Conservation (phyloP, 2,888 invertebrate species). For the Eubasilissa splendida region DNA sequence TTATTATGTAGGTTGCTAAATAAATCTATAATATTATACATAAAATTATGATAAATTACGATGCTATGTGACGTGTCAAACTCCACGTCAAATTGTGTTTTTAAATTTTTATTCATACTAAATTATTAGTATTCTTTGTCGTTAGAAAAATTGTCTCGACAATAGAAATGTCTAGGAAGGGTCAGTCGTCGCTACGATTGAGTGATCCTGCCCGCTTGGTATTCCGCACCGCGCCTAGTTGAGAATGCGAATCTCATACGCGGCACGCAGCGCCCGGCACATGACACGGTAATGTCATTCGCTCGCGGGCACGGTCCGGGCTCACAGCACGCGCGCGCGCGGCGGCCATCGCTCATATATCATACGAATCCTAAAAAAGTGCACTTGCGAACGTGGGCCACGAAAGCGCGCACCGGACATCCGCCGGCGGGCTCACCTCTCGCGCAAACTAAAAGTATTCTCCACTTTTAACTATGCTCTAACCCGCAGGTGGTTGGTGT, state of each 20-base stretch:
- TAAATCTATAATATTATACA: too few relatives aligned
- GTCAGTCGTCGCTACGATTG: constrained; percentile 2
- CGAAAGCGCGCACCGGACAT: constrained; percentile 31
- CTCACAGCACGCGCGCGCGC: constrained; percentile 42
- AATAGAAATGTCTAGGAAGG: not conserved
- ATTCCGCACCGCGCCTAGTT: constrained; percentile 31
- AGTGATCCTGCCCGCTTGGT: constrained; percentile 32
- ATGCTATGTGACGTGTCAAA: too few relatives aligned
- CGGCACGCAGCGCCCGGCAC: not conserved
- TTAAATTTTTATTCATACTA: too few relatives aligned
- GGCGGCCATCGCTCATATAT: constrained; percentile 19
- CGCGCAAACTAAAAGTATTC: constrained; percentile 35
- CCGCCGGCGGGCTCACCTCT: constrained; percentile 35
- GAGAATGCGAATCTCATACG: constrained; percentile 25
- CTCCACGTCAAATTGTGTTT: too few relatives aligned
- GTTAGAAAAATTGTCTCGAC: too few relatives aligned
- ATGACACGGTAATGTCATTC: constrained; percentile 40
- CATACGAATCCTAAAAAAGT: constrained; percentile 27
- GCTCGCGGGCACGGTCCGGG: constrained; percentile 40
- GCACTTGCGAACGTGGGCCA: constrained; percentile 34
- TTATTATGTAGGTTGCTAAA: too few relatives aligned
- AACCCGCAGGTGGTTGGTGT: not conserved
- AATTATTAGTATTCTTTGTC: too few relatives aligned
- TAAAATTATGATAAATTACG: too few relatives aligned
- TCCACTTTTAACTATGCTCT: constrained; percentile 8